phyloP scores from a whole-genome alignment of 2,113 vertebrate genomes.

The Onychostoma macrolepis region DNA sequence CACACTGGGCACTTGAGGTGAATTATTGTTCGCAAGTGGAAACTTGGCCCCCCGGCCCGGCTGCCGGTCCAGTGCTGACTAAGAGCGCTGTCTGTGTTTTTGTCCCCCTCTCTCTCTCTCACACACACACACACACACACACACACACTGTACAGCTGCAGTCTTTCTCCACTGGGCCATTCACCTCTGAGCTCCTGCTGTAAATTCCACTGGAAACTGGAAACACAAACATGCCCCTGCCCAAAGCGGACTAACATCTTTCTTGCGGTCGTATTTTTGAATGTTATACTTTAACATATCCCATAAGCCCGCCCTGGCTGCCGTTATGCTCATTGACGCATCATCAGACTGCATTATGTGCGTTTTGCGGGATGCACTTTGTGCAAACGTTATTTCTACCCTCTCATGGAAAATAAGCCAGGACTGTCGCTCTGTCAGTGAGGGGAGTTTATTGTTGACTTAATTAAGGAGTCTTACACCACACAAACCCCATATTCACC shows the following conservation, averaged over 20 bases:
- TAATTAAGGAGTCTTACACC: conserved; percentile 71
- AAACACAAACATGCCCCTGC: conserved; percentile 78
- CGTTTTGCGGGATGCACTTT: conserved; percentile 5
- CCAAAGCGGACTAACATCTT: conserved; percentile 54
- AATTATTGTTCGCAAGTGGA: conserved; percentile 81
- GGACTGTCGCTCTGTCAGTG: conserved; percentile 40
- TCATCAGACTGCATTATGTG: not conserved
- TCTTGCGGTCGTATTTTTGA: conserved; percentile 36
- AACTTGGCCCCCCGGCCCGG: conserved; percentile 75
- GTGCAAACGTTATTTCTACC: not conserved
- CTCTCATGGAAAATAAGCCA: conserved; percentile 23
- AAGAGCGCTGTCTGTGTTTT: conserved; percentile 71
- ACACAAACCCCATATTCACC: conserved; percentile 70
- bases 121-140: conserved; percentile 3
- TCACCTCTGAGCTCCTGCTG: conserved; percentile 72
- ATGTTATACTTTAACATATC: conserved; percentile 4
- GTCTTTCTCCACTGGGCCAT: conserved; percentile 67
- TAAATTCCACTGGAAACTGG: conserved; percentile 80
- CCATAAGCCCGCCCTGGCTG: not conserved
- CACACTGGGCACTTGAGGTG: conserved; percentile 74
- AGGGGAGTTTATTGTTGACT: conserved; percentile 67
- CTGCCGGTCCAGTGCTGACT: conserved; percentile 72
- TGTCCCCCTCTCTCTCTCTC: conserved; percentile 34
- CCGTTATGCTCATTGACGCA: not conserved
- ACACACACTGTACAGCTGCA: conserved; percentile 66